These are phyloP conservation scores for Sphaerophoria taeniata DNA, from an alignment of 2,888 invertebrate species.

Conservation along the genomic window DNA sequence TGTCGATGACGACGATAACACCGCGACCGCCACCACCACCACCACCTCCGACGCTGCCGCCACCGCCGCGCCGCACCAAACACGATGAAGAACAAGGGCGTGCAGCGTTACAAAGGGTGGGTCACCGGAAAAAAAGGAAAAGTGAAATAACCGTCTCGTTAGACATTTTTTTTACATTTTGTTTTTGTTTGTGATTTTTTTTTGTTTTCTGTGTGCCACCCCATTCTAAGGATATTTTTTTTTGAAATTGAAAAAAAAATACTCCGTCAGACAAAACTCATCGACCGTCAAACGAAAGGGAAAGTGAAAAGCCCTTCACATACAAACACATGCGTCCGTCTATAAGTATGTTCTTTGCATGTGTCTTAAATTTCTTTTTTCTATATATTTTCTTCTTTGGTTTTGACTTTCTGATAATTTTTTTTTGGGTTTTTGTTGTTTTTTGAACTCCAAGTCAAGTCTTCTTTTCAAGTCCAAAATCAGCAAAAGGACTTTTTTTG, in stretches of 20 bases:
- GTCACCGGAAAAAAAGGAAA: conserved; percentile 68
- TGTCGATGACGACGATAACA: too few relatives aligned
- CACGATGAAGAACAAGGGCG: conserved; percentile 33
- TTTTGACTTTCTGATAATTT: conserved; percentile 55
- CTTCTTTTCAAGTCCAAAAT: conserved; percentile 63
- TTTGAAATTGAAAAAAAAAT: conserved; percentile 24
- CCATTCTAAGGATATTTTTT: conserved; percentile 58
- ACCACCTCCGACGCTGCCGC: too few relatives aligned
- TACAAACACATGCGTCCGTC: conserved; percentile 14
- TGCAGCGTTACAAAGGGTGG: conserved; percentile 40
- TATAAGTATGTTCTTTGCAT: conserved; percentile 4
- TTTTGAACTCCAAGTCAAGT: conserved; percentile 41
- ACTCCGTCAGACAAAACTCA: conserved; percentile 67
- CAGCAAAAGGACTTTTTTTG: conserved; percentile 47
- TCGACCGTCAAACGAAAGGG: conserved; percentile 73
- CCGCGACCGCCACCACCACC: too few relatives aligned
- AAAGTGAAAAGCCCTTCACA: conserved; percentile 72
- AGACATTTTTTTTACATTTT: conserved; percentile 41
- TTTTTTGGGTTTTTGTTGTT: background rate
- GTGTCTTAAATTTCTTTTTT: conserved; percentile 37
- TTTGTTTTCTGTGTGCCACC: conserved; percentile 65
- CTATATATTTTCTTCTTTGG: conserved; percentile 42
- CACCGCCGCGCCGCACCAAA: background rate
- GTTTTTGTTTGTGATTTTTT: conserved; percentile 58
- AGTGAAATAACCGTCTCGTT: conserved; percentile 74